Base-by-base conservation (phyloP, 2,797 vertebrate species). In the Gallinago stenura region DNA sequence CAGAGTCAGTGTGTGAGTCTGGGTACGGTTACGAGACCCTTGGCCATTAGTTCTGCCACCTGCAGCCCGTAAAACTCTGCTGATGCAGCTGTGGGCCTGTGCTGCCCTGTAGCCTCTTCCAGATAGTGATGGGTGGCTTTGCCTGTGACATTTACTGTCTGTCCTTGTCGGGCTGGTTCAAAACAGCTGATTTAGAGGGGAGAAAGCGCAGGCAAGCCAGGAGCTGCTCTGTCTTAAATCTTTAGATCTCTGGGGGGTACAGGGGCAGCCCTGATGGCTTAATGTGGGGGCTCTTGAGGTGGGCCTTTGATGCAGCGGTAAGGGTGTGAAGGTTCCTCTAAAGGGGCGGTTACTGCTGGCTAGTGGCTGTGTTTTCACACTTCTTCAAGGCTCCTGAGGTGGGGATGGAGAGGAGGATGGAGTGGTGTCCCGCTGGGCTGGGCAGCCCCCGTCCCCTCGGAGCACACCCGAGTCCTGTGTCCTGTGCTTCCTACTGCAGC, bases 401-500 rank as follows among this genome's bases (percentile, higher is more conserved):
- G 33, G 41, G 50, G 24, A 1, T 3, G 8, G 54, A 31, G 46
- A 4, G 33, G 26, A 50, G 60, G 39, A 19, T 0, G 2, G 69
- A 33, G 46, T 30, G 33, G 66, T 9, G 10, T 18, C 1, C 1
- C 1, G 3, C 41, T 14, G 45, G 82, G 21, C 39, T 41, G 53
- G 39, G 35, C 26, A 14, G 31, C 61, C 45, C 51, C 69, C 5
- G 15, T 71, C 22, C 58, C 64, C 64, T 83, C 16, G 1, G 43
- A 13, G 56, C 3, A 5, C 64, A 22, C 17, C 72, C 26, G 7
- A 68, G 31, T 28, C 71, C 79, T 5, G 7, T 14, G 24, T 75
- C 62, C 41, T 95, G 45, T 94, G 65, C 91, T 94, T 62, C 57
- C n/a, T 82, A 56, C 43, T 87, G 54, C 98, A 99, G 99, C 99